Conservation (phyloP, 35 echinoderm and acorn worm genomes). For the Amphiura filiformis region DNA sequence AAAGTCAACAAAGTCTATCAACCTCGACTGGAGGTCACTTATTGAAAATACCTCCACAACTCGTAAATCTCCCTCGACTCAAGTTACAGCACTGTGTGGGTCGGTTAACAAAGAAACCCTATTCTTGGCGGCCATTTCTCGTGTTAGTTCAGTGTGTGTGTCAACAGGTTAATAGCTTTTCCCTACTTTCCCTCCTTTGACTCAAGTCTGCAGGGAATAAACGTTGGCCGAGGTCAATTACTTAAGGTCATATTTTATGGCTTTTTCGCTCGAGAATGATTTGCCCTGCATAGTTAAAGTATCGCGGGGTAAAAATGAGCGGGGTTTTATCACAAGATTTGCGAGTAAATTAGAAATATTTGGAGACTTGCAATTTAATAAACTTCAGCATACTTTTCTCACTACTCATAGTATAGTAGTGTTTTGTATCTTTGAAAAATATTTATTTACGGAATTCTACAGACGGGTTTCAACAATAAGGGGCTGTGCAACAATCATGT, state of each 20-base stretch:
- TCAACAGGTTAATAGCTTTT: constrained; percentile 10
- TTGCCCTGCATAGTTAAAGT: background rate
- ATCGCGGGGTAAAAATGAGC: background rate
- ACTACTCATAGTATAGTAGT: no score
- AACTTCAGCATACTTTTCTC: no score
- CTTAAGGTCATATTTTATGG: constrained; percentile 12
- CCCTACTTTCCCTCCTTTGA: background rate
- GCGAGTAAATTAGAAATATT: background rate
- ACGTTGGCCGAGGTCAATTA: constrained; percentile 8
- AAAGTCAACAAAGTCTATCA: background rate
- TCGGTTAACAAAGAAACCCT: background rate
- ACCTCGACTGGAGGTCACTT: background rate
- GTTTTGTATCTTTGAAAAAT: no score
- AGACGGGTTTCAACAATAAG: no score
- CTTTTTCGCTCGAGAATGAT: background rate
- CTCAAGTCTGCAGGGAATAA: background rate
- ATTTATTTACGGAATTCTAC: no score
- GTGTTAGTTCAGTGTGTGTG: background rate
- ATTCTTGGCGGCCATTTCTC: background rate
- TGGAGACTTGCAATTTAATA: no score
- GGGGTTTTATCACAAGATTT: background rate
- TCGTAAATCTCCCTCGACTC: background rate
- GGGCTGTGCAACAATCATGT: no score
- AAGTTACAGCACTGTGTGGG: background rate
- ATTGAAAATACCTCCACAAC: background rate